These are phyloP conservation scores for Centropyge bicolor DNA, from an alignment of 2,797 vertebrate genomes.

Conservation along the genomic window DNA sequence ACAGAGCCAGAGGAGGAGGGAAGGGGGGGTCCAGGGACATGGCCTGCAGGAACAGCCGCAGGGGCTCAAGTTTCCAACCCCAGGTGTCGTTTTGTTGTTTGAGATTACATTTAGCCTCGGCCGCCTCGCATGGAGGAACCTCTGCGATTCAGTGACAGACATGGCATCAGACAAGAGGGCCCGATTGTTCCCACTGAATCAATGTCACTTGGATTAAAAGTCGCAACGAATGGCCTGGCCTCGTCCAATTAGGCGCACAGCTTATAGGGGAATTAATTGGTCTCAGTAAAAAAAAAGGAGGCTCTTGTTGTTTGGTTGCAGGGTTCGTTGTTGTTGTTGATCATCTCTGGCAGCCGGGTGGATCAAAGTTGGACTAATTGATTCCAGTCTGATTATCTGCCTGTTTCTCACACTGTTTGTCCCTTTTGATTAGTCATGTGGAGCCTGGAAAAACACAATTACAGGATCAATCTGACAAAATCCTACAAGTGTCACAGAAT, in stretches of 20 bases:
- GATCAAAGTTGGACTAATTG: constrained; percentile 87
- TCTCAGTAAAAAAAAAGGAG: constrained; percentile 70
- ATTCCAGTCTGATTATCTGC: constrained; percentile 86
- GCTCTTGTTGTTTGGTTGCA: constrained; percentile 72
- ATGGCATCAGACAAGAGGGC: constrained; percentile 73
- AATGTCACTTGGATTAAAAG: constrained; percentile 84
- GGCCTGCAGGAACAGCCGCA: constrained; percentile 72
- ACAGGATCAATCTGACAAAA: constrained; percentile 14
- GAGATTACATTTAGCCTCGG: constrained; percentile 74
- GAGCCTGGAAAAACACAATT: constrained; percentile 45
- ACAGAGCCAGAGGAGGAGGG: not conserved
- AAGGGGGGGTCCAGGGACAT: not conserved
- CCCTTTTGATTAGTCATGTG: constrained; percentile 67
- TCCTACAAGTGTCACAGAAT: not conserved
- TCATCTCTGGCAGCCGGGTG: constrained; percentile 81
- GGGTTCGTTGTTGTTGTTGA: constrained; percentile 76
- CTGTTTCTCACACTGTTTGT: constrained; percentile 77
- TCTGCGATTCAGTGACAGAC: constrained; percentile 69
- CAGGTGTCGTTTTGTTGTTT: constrained; percentile 84
- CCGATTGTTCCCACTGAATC: constrained; percentile 79
- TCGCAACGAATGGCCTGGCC: constrained; percentile 75
- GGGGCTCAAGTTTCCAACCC: constrained; percentile 79
- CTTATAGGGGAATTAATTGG: constrained; percentile 78
- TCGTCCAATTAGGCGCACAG: constrained; percentile 78
- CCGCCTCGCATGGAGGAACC: constrained; percentile 66